Percentiles rank a stretch among this genome's conserved stretches.
phyloP scores from a whole-genome alignment of 2,113 vertebrate species.

The Hylia prasina region DNA sequence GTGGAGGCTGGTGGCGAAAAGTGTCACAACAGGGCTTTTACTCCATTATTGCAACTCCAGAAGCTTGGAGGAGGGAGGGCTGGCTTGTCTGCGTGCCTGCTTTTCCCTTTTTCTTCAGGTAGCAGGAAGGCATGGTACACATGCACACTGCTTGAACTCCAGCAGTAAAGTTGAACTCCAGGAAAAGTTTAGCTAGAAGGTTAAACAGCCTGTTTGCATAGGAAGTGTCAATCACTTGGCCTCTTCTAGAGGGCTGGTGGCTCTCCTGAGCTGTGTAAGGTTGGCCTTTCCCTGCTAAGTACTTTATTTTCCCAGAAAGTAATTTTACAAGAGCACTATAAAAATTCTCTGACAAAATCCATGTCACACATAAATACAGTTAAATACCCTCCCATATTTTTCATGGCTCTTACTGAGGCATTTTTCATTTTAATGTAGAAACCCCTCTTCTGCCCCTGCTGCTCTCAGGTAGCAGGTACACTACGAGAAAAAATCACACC shows the following conservation, averaged over 20 bases:
- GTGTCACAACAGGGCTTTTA: neutral
- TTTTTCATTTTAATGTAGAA: neutral
- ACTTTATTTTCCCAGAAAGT: neutral
- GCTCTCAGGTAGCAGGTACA: neutral
- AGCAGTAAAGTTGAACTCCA: too few species aligned
- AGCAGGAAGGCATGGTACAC: neutral
- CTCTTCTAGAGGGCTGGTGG: neutral
- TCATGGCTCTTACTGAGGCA: accelerated
- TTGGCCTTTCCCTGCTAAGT: neutral
- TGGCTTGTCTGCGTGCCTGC: neutral
- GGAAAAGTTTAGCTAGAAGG: neutral
- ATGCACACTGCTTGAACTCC: accelerated
- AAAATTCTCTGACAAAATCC: neutral
- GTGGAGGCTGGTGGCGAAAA: neutral
- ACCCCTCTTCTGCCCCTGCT: neutral
- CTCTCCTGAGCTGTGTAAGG: neutral
- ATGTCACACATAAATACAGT: neutral
- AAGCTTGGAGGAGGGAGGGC: neutral
- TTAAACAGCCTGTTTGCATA: neutral
- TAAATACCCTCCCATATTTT: neutral
- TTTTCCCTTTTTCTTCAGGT: neutral
- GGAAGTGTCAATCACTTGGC: neutral
- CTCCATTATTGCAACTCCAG: neutral
- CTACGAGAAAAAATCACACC: accelerated
- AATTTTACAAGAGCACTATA: neutral